Evolutionary conservation across 1,140 invertebrate species (phyloP), one percentile per base, ranked within the genome.

Genomic region (Hylaeus volcanicus): DNA sequence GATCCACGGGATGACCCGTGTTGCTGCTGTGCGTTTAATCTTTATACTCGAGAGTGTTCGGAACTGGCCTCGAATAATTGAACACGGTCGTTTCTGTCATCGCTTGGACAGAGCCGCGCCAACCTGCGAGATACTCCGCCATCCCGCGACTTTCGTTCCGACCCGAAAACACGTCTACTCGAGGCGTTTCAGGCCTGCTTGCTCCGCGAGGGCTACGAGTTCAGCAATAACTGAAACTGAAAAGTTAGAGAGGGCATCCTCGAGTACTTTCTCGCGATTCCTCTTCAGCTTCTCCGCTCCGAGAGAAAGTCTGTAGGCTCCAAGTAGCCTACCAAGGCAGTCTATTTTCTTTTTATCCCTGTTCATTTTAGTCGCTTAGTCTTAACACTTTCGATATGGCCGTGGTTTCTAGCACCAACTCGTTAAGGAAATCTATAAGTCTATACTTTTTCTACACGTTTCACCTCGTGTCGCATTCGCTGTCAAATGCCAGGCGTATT

Each of bases 141-240:
- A 5, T 5, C 15, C 15, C 51, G 41, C 39, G 41, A 64, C 64
- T 37, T 48, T 9, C 51, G 14, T 14, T 45, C 55, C 61, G 11
- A 6, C 5, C 61, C 39, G 39, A 64, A 15, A 56, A 15, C 55
- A n/a, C 15, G 15, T 3, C 14, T 5, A 15, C 55, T 15, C n/a
- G 58, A 26, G n/a, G 3, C 56, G n/a, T 60, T 60, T 15, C 58
- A 2, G 9, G 14, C 14, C 26, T 26, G 26, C 26, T 15, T 15
- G 5, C 15, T 4, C n/a, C 5, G 58, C 26, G 11, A 5, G 4
- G 45, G 45, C 45, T 48, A 4, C 53, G 61, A 53, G 61, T 75
- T 74, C 51, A 58, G 79, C 75, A 86, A 89, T 89, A 89, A 87
- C 85, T 78, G 81, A 73, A 79, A 82, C 81, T 88, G 51, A 43